These are phyloP conservation scores for Megaustenia siamemsis DNA, from an alignment of 2,888 invertebrate species.

Conservation along the genomic window DNA sequence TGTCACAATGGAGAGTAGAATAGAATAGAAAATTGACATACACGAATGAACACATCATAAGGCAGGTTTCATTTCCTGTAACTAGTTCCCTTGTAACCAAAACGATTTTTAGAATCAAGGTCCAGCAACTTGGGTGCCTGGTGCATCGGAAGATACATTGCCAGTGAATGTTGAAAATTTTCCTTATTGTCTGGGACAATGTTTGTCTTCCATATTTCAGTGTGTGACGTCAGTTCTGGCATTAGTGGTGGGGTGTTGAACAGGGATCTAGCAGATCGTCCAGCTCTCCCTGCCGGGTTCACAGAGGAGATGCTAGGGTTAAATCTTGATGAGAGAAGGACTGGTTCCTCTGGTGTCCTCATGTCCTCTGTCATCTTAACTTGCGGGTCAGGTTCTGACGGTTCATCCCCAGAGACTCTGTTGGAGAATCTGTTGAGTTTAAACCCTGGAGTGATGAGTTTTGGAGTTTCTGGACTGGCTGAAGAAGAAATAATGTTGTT, in stretches of 20 bases:
- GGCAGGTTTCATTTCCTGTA: background rate
- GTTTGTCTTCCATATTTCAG: background rate
- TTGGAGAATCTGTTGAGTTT: background rate
- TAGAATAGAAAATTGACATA: too few relatives aligned
- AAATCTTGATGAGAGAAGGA: background rate
- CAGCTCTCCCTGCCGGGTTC: background rate
- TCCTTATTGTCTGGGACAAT: background rate
- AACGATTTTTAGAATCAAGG: background rate
- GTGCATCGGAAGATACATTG: background rate
- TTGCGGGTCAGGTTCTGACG: background rate
- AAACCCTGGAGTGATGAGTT: constrained; percentile 5
- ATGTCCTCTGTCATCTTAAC: background rate
- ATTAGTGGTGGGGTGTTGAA: constrained; percentile 28
- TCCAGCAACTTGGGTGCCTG: background rate
- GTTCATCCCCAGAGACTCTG: background rate
- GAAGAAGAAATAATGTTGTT: too few relatives aligned
- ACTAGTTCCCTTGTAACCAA: background rate
- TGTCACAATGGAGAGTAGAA: too few relatives aligned
- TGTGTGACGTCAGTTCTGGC: constrained; percentile 7
- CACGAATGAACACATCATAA: too few relatives aligned
- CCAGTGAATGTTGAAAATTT: background rate
- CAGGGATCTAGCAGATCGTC: constrained; percentile 2
- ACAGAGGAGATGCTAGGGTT: background rate
- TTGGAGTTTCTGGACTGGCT: constrained; percentile 10
- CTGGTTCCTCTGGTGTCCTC: constrained; percentile 7